phyloP scores from a whole-genome alignment of 2,888 invertebrate species.

The Dryadula phaetusa region DNA sequence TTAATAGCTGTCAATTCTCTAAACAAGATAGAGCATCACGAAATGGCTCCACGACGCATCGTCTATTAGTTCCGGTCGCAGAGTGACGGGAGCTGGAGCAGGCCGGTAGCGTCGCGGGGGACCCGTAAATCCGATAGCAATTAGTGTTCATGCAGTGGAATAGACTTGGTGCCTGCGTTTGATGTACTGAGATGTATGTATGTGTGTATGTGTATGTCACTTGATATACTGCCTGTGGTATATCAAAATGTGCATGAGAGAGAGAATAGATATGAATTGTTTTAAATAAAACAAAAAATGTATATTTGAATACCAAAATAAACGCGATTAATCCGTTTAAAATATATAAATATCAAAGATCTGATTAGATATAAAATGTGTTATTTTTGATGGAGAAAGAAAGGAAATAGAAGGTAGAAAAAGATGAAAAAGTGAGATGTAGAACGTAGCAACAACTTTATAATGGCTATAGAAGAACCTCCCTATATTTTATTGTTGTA shows the following conservation, averaged over 20 bases:
- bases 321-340: too few species aligned
- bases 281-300: too few species aligned
- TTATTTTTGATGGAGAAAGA: too few species aligned
- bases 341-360: too few species aligned
- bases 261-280: neutral
- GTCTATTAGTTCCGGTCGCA: constrained; percentile 34
- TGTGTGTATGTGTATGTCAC: neutral
- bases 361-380: too few species aligned
- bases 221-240: neutral
- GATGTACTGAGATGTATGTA: constrained; percentile 10
- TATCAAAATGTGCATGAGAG: neutral
- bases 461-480: too few species aligned
- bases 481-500: too few species aligned
- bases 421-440: too few species aligned
- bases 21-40: constrained; percentile 12
- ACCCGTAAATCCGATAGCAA: constrained; percentile 42
- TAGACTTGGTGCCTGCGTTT: constrained; percentile 26
- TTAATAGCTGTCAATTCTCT: neutral
- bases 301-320: too few species aligned
- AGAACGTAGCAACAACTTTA: too few species aligned
- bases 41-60: constrained; percentile 21
- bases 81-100: constrained; percentile 32
- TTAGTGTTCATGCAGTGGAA: constrained; percentile 41
- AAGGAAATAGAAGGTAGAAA: too few species aligned
- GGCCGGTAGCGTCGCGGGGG: constrained; percentile 31